Evolutionary conservation across 2,113 vertebrate genomes (phyloP), one percentile per base, ranked within the genome.

Genomic region (Podarcis cretensis): DNA sequence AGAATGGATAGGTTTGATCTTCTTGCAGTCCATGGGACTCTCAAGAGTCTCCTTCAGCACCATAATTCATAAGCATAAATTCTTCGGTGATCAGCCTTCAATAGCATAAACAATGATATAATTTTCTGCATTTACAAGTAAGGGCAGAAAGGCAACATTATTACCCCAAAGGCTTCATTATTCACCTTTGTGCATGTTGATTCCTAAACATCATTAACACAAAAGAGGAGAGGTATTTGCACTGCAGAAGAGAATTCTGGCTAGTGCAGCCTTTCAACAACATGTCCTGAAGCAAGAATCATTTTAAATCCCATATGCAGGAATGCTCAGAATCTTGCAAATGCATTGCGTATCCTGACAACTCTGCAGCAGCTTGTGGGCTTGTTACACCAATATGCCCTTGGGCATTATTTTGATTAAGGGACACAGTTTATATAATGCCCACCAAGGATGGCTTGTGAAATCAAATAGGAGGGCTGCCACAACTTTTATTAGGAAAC

Each of bases 401-500:
- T 74, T 66, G 5, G 18, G 20, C 4, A 89, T 89, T 82, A 90
- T 92, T 90, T 92, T 94, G 92, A 94, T 90, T 88, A 88, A n/a
- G 2, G 54, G 65, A 79, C 23, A 87, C 87, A 68, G 43, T 57
- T 92, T 89, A 63, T n/a, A 88, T 86, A 57, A 21, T 32, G 40
- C 4, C 37, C 86, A 0, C 0, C 86, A 91, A 1, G 10, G 71
- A 68, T 0, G 13, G 90, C 94, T 94, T 4, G 10, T 95, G 95
- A 95, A 95, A 96, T 81, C 14, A 2, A 94, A 92, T 89, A 81
- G 78, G 80, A 89, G 83, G 71, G 89, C 91, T 0, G 30, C 75
- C 48, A n/a, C 83, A 85, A 88, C 78, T 95, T 96, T 96, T 96
- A 94, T 16, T 89, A 92, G 91, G 82, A 95, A 73, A 63, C 16